Conservation (phyloP, 1,140 invertebrate genomes). For the Drosophila pallidifrons region DNA sequence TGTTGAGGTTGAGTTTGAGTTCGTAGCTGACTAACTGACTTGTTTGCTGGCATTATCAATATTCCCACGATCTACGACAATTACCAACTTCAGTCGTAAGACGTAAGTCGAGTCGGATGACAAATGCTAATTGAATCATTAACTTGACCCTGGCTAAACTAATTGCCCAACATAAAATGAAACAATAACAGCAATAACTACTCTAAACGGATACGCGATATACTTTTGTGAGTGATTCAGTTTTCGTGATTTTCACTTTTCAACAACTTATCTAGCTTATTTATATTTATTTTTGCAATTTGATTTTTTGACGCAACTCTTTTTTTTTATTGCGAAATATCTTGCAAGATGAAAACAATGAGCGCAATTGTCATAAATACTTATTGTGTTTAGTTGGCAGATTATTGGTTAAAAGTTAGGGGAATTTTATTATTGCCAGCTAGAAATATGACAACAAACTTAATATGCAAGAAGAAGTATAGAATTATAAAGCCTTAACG, state of each 20-base stretch:
- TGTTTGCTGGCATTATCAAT: slow-evolving; percentile 56
- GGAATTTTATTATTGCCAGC: not conserved
- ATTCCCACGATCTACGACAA: slow-evolving; percentile 79
- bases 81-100: slow-evolving; percentile 40
- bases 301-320: not conserved
- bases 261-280: slow-evolving; percentile 16
- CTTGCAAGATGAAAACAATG: slow-evolving; percentile 12
- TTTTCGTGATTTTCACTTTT: slow-evolving; percentile 63
- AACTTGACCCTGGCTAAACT: slow-evolving; percentile 70
- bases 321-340: slow-evolving; percentile 20
- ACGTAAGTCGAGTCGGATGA: slow-evolving; percentile 52
- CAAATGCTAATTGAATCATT: slow-evolving; percentile 83
- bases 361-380: slow-evolving; percentile 17
- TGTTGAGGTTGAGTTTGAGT: not conserved
- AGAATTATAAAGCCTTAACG: too few species aligned
- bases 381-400: not conserved
- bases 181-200: slow-evolving; percentile 44
- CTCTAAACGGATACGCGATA: slow-evolving; percentile 27
- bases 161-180: slow-evolving; percentile 77
- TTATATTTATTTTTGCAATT: slow-evolving; percentile 22
- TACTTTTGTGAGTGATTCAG: slow-evolving; percentile 27
- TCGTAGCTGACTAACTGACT: slow-evolving; percentile 26
- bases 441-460: too few species aligned
- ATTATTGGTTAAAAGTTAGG: not conserved
- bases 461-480: too few species aligned